phyloP scores from a whole-genome alignment of 2,113 vertebrate genomes.

The Podarcis raffonei region DNA sequence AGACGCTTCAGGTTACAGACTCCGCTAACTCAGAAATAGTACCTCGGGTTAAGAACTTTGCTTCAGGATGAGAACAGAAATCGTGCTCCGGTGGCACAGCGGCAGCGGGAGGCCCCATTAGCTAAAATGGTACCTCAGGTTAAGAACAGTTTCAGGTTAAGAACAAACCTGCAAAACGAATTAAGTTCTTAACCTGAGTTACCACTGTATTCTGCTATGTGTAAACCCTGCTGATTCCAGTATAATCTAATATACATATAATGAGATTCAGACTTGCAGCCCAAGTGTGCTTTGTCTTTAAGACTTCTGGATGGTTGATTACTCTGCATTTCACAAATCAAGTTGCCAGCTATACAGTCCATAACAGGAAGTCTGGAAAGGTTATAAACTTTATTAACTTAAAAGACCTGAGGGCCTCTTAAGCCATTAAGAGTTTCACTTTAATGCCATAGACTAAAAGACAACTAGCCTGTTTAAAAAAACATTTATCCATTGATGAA shows the following conservation, averaged over 20 bases:
- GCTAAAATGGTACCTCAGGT: too few species aligned
- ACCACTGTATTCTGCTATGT: background rate
- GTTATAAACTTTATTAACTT: background rate
- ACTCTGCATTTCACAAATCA: background rate
- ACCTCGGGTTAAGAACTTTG: too few species aligned
- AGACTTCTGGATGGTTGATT: background rate
- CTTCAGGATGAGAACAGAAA: too few species aligned
- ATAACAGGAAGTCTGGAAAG: background rate
- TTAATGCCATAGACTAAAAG: background rate
- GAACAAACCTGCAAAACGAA: too few species aligned
- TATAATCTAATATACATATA: background rate
- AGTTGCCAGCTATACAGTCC: background rate
- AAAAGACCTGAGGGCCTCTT: background rate
- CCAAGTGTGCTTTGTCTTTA: background rate
- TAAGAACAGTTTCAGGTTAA: too few species aligned
- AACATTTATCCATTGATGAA: background rate
- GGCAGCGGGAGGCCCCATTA: too few species aligned
- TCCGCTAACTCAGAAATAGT: too few species aligned
- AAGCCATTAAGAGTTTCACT: background rate
- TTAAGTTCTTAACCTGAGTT: too few species aligned
- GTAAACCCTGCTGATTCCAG: background rate
- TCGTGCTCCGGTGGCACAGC: too few species aligned
- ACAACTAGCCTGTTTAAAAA: background rate
- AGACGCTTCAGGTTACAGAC: too few species aligned
- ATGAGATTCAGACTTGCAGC: background rate